Evolutionary conservation across 2,113 vertebrate genomes (phyloP), one percentile per base, ranked within the genome.

Genomic region (Mesembrinibis cayennensis): DNA sequence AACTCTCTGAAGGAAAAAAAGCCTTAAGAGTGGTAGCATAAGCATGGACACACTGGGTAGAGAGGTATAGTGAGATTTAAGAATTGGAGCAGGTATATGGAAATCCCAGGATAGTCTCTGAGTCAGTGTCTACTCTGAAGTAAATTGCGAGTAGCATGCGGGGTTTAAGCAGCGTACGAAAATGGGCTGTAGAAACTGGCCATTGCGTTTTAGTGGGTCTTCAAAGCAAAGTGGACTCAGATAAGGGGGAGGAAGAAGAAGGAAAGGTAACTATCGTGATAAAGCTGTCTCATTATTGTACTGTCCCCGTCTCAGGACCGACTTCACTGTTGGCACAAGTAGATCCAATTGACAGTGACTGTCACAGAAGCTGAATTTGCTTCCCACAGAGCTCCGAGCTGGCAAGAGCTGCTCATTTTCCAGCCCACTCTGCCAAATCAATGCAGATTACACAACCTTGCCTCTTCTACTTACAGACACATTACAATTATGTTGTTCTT

Each of bases 371-470:
- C 88, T 78, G 90, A 92, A 74, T 89, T 92, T 93, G 62, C 94
- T 97, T 93, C 96, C 94, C 90, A 95, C 79, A 92, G 82, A 93
- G 92, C 79, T 89, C 85, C 2, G 23, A 86, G 94, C 94, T 97
- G 97, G 90, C 95, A 93, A 16, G 90, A 86, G 85, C 67, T 73
- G 74, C 90, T 94, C 93, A 19, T 93, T 96, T 96, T 96, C 95
- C 95, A 96, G 88, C 83, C 88, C 55, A 20, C 82, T 90, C 94
- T 95, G 96, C 94, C 93, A 97, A 94, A 94, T 96, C 97, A 83
- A 78, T 93, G 96, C 96, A 94, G 92, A 95, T 96, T 94, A 94
- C 92, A 90, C 94, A 96, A 87, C 95, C 79, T 95, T 74, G 90
- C 90, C 87, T 95, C 88, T 80, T 83, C 85, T 84, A 65, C 93